A percentile compares a stretch with the other conserved stretches of the same genome.
These are phyloP conservation scores for Hirudo medicinalis DNA, from an alignment of 1,140 invertebrate genomes.

Conservation along the genomic window DNA sequence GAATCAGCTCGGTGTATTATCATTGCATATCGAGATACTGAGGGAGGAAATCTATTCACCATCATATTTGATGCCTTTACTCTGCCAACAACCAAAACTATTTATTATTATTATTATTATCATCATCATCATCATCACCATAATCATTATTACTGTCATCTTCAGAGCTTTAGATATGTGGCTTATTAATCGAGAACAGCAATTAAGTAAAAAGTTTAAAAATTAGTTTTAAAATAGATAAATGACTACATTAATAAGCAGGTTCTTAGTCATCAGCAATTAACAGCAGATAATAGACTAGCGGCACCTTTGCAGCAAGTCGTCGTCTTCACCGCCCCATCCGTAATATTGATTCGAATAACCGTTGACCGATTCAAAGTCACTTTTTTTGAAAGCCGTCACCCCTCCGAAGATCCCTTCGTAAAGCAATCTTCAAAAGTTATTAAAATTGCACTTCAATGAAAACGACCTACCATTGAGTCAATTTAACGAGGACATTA, in stretches of 20 bases:
- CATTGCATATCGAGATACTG: slow-evolving; percentile 14
- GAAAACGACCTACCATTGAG: too few relatives aligned
- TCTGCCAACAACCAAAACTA: neutral
- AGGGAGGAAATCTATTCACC: slow-evolving; percentile 29
- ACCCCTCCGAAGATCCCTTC: slow-evolving; percentile 52
- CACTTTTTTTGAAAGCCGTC: slow-evolving; percentile 45
- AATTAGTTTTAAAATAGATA: too few relatives aligned
- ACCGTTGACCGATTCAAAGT: slow-evolving; percentile 48
- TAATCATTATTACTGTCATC: neutral
- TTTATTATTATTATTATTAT: neutral
- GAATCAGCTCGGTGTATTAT: slow-evolving; percentile 56
- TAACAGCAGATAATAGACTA: neutral
- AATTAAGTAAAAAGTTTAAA: too few relatives aligned
- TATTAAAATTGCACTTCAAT: neutral
- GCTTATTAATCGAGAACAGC: too few relatives aligned
- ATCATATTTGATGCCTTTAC: slow-evolving; percentile 17
- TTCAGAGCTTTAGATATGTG: neutral
- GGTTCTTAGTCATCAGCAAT: too few relatives aligned
- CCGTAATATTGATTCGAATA: slow-evolving; percentile 15
- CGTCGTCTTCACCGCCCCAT: slow-evolving; percentile 18
- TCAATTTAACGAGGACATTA: too few relatives aligned
- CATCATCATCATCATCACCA: neutral
- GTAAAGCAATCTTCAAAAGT: slow-evolving; percentile 23
- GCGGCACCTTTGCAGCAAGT: slow-evolving; percentile 13
- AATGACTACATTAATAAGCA: too few relatives aligned